Percentiles rank a stretch among this genome's conserved stretches.
Evolutionary conservation across 2,888 invertebrate genomes (phyloP).

Genomic region (Aphidoletes aphidimyza): DNA sequence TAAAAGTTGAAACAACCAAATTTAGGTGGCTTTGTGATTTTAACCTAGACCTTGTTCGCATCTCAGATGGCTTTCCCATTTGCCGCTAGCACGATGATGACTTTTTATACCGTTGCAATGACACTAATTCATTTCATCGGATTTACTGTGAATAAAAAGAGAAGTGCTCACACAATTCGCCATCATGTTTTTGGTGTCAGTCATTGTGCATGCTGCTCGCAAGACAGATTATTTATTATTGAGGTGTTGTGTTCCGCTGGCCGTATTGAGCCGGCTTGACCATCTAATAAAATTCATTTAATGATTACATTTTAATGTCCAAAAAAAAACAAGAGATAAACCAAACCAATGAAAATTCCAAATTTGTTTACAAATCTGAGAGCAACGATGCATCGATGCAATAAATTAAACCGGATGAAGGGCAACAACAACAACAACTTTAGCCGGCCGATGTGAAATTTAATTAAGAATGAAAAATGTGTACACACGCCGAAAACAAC

Average conservation of each 20-base stretch:
- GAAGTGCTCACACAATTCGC: not conserved
- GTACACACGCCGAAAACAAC: constrained; percentile 31
- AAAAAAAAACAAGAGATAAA: constrained; percentile 2
- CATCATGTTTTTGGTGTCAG: not conserved
- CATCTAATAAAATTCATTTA: too few relatives aligned
- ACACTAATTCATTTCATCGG: constrained; percentile 25
- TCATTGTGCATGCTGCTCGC: not conserved
- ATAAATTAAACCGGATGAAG: too few relatives aligned
- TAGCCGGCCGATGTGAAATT: not conserved
- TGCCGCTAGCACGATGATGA: not conserved
- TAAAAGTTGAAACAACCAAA: not conserved
- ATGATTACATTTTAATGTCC: not conserved
- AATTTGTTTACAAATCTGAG: not conserved
- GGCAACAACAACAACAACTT: too few relatives aligned
- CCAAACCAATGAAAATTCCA: not conserved
- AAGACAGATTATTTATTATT: too few relatives aligned
- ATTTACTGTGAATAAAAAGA: not conserved
- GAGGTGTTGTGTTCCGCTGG: too few relatives aligned
- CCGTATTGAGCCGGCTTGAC: too few relatives aligned
- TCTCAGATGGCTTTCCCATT: not conserved
- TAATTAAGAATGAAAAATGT: constrained; percentile 38
- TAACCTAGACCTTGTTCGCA: constrained; percentile 18
- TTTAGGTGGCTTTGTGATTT: not conserved
- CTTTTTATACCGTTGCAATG: constrained; percentile 3
- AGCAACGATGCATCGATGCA: not conserved